A percentile compares a stretch with the other conserved stretches of the same genome.
Conservation (phyloP, 1,140 invertebrate species). For the Zaprionus davidi region DNA sequence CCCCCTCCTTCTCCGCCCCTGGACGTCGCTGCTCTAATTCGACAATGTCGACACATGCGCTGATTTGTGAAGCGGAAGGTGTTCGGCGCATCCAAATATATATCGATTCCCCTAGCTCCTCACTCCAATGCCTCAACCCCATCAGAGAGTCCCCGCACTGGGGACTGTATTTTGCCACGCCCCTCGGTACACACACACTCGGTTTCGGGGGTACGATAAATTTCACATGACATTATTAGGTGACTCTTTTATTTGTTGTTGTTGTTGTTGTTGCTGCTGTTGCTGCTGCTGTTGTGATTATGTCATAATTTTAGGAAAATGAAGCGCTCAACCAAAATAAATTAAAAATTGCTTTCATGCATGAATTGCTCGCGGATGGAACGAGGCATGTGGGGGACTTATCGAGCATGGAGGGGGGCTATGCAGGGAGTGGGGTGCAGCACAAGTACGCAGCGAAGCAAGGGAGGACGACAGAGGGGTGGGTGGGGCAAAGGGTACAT, state of each 20-base stretch:
- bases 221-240: conserved; percentile 82
- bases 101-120: conserved; percentile 21
- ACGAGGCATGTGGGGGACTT: background rate
- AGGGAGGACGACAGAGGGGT: background rate
- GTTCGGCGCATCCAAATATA: conserved; percentile 78
- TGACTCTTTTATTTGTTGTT: conserved; percentile 59
- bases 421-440: background rate
- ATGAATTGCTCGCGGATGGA: conserved; percentile 60
- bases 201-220: conserved; percentile 57
- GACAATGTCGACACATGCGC: conserved; percentile 55
- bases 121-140: background rate
- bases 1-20: background rate
- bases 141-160: conserved; percentile 3
- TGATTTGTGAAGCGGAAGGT: conserved; percentile 81
- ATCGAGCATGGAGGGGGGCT: background rate
- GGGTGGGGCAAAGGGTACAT: background rate
- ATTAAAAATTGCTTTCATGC: conserved; percentile 83
- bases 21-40: conserved; percentile 19
- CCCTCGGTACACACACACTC: conserved; percentile 46
- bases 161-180: conserved; percentile 22
- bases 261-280: conserved; percentile 31
- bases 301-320: conserved; percentile 83
- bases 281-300: conserved; percentile 64
- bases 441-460: conserved; percentile 49
- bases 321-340: conserved; percentile 81